phyloP scores from a whole-genome alignment of 2,797 vertebrate genomes.

The Orestias chungarensis region DNA sequence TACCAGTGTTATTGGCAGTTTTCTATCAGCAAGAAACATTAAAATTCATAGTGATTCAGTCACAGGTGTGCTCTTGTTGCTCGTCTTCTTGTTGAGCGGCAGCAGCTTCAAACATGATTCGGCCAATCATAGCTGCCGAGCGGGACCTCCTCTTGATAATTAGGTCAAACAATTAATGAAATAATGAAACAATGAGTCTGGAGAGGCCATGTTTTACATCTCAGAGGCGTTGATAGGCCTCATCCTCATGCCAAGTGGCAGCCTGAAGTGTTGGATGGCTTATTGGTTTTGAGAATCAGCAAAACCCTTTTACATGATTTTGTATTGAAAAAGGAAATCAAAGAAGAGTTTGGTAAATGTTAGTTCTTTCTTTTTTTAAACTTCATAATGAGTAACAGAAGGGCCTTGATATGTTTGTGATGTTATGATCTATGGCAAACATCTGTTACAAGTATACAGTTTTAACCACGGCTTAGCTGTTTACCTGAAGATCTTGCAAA shows the following conservation, averaged over 20 bases:
- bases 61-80: constrained; percentile 65
- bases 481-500: constrained; percentile 14
- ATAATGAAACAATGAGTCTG: constrained; percentile 54
- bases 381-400: not conserved
- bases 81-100: constrained; percentile 19
- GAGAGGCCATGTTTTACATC: constrained; percentile 64
- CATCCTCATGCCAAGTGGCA: constrained; percentile 51
- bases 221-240: constrained; percentile 73
- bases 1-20: constrained; percentile 55
- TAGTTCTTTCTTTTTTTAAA: not conserved
- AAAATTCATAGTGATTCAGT: constrained; percentile 47
- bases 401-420: constrained; percentile 9
- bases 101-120: constrained; percentile 43
- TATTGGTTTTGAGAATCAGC: constrained; percentile 41
- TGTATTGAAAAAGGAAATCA: not conserved
- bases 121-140: constrained; percentile 30
- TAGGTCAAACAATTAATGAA: constrained; percentile 58
- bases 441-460: constrained; percentile 21
- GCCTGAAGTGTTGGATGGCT: constrained; percentile 50
- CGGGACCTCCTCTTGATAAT: constrained; percentile 44
- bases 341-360: not conserved
- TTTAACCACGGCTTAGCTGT: constrained; percentile 2
- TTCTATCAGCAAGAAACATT: constrained; percentile 43
- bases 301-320: not conserved
- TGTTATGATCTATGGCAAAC: constrained; percentile 24